Percentiles rank a stretch among this genome's conserved stretches.
Conservation (phyloP, 2,797 vertebrate genomes). For the Alauda arvensis region DNA sequence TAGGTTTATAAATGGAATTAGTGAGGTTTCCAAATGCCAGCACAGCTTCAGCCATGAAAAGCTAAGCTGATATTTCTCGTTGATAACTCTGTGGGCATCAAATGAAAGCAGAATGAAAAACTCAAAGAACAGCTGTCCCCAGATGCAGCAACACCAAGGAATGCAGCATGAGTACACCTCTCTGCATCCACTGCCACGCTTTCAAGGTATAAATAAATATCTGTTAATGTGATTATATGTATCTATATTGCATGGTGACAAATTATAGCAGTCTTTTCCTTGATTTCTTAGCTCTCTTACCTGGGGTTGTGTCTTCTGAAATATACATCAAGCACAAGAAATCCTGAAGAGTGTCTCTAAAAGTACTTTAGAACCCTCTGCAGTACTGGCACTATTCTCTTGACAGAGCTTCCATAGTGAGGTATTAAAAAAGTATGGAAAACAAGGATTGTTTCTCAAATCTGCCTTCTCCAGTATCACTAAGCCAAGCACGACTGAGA, state of each 20-base stretch:
- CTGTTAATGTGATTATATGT: not conserved
- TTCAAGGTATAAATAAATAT: not conserved
- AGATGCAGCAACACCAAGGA: not conserved
- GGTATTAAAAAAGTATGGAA: not conserved
- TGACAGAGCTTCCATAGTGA: fast-evolving
- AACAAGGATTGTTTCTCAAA: not conserved
- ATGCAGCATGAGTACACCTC: not conserved
- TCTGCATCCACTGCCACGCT: not conserved
- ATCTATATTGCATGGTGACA: not conserved
- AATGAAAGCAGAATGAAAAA: not conserved
- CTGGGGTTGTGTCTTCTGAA: not conserved
- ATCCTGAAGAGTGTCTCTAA: not conserved
- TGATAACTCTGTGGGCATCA: not conserved
- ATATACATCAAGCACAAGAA: not conserved
- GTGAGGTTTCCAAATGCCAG: not conserved
- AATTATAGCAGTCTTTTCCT: not conserved
- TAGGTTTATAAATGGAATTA: not conserved
- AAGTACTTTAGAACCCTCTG: not conserved
- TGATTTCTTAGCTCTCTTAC: not conserved
- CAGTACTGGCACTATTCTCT: not conserved
- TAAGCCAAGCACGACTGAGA: not conserved
- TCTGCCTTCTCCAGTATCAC: not conserved
- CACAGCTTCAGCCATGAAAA: not conserved
- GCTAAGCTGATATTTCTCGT: not conserved
- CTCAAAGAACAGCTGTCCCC: not conserved